Evolutionary conservation across 2,113 vertebrate species (phyloP), one percentile per base, ranked within the genome.

Genomic region (Carassius gibelio): DNA sequence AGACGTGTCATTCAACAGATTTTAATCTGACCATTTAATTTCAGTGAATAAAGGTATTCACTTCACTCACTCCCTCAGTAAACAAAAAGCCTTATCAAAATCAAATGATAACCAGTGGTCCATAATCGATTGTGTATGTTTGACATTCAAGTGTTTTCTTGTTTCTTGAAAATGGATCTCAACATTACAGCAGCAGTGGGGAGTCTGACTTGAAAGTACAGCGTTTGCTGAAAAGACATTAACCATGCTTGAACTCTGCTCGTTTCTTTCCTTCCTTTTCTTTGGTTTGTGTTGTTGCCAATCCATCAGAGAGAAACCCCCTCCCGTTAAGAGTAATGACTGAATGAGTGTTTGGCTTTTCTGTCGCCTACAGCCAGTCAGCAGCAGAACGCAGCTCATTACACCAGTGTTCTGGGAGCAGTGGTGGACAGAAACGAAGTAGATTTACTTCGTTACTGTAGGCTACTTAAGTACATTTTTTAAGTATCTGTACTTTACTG

Each of bases 181-280:
- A 82, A 88, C 83, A 86, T 81, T 48, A 71, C 57, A 21, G 23
- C 68, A 86, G 11, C 81, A 76, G 87, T 45, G 61, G 82, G 82
- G 71, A 81, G 81, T 34, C 8, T 61, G 72, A 82, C 30, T 82
- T 84, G 87, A 88, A 87, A 87, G 81, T 64, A 75, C 87, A 75
- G 87, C 83, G 84, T 90, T 76, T 89, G 74, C 88, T 89, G 83
- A 86, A 50, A 87, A 89, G n/a, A 85, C 89, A 90, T 90, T 90
- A 89, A 83, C 86, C 88, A 91, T 21, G 48, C 86, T 48, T 88
- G 77, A 86, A 89, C 87, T 90, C 89, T 62, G 66, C 36, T 30
- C 26, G 52, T 48, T 74, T 85, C 76, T 78, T 87, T 21, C 14
- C 75, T 8, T 38, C 48, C 84, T 30, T 68, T 75, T 45, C 72